Conservation (phyloP, 2,797 vertebrate genomes). For the Melanotaenia pygmaea region DNA sequence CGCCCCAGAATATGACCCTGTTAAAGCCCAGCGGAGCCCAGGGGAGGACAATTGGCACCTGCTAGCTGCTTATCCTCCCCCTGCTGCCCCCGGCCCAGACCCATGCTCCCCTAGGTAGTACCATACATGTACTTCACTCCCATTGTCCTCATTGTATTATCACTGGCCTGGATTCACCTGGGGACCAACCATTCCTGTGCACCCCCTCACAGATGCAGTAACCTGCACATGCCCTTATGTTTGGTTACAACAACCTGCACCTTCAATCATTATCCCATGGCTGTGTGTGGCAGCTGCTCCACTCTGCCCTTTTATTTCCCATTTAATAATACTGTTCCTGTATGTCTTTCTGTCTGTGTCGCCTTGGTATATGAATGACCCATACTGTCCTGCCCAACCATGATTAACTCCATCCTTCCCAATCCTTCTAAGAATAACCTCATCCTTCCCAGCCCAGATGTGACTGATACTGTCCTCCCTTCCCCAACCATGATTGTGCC, state of each 20-base stretch:
- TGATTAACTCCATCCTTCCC: constrained; percentile 17
- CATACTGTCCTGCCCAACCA: constrained; percentile 16
- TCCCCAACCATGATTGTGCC: constrained; percentile 22
- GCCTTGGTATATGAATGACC: constrained; percentile 31
- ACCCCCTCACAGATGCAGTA: constrained; percentile 32
- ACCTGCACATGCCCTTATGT: constrained; percentile 27
- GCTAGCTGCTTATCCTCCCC: constrained; percentile 91
- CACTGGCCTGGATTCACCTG: constrained; percentile 35
- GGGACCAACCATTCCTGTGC: constrained; percentile 44
- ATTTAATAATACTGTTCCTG: constrained; percentile 6
- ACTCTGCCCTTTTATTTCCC: constrained; percentile 33
- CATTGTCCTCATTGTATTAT: constrained; percentile 46
- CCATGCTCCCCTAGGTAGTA: constrained; percentile 83
- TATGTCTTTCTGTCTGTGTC: constrained; percentile 21
- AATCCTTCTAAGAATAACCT: constrained; percentile 1
- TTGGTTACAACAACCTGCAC: constrained; percentile 31
- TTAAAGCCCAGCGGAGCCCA: constrained; percentile 95
- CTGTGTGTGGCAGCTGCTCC: constrained; percentile 41
- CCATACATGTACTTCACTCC: constrained; percentile 53
- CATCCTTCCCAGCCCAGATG: constrained; percentile 7
- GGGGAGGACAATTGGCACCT: constrained; percentile 97
- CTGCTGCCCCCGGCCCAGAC: constrained; percentile 73
- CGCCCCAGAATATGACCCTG: constrained; percentile 98
- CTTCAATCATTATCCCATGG: constrained; percentile 36
- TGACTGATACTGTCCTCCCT: constrained; percentile 11